A percentile compares a stretch with the other conserved stretches of the same genome.
phyloP scores from a whole-genome alignment of 2,797 vertebrate genomes.

The Eulemur coronatus region DNA sequence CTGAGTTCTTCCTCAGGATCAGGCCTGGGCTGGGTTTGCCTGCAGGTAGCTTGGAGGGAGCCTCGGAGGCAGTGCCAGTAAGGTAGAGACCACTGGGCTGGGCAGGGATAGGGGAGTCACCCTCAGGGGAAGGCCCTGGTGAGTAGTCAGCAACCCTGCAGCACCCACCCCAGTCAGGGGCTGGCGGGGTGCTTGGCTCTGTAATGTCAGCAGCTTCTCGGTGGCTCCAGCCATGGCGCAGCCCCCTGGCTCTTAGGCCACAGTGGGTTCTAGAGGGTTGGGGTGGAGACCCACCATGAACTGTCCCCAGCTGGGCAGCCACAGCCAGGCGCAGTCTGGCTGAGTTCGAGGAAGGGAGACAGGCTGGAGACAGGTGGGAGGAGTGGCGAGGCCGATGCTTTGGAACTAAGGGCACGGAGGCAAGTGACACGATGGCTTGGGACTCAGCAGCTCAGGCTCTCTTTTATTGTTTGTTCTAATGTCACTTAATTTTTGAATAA shows the following conservation, averaged over 20 bases:
- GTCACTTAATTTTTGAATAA: conserved; percentile 12
- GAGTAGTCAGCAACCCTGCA: background rate
- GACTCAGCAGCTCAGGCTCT: background rate
- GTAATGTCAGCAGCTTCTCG: background rate
- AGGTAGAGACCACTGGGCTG: background rate
- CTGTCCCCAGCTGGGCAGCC: background rate
- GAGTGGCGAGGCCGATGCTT: background rate
- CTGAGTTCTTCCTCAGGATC: background rate
- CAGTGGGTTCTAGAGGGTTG: background rate
- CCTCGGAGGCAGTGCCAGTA: background rate
- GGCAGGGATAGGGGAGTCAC: background rate
- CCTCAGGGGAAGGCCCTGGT: background rate
- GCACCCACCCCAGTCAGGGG: background rate
- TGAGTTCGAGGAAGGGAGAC: background rate
- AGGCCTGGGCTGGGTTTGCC: background rate
- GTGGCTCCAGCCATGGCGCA: background rate
- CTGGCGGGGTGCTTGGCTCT: background rate
- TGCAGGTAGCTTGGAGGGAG: background rate
- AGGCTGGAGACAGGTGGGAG: background rate
- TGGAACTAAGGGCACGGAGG: background rate
- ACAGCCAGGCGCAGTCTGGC: background rate
- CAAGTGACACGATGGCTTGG: background rate
- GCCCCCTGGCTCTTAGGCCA: background rate
- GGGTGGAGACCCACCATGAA: background rate
- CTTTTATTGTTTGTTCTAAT: background rate